A percentile compares a stretch with the other conserved stretches of the same genome.
Evolutionary conservation across 2,888 invertebrate species (phyloP).

Genomic region (Bedellia somnulentella): DNA sequence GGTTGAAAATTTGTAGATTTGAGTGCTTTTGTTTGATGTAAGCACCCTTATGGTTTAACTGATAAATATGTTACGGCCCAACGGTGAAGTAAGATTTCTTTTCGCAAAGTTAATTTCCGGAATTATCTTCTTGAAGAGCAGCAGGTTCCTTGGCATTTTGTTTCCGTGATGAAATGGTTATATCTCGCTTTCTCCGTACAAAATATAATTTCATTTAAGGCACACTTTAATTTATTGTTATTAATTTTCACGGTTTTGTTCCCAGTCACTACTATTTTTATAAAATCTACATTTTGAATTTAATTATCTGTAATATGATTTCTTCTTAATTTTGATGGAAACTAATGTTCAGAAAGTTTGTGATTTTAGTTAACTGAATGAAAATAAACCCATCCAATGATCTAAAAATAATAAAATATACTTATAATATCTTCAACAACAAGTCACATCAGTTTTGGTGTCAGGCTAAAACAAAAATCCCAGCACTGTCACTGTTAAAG

Average conservation of each 20-base stretch:
- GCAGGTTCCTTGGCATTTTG: slow-evolving; percentile 57
- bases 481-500: slow-evolving; percentile 21
- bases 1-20: slow-evolving; percentile 20
- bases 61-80: slow-evolving; percentile 46
- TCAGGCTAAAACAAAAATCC: slow-evolving; percentile 16
- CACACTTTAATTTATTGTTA: slow-evolving; percentile 36
- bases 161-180: slow-evolving; percentile 37
- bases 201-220: slow-evolving; percentile 37
- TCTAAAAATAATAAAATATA: too few species aligned
- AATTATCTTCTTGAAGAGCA: slow-evolving; percentile 53
- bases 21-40: slow-evolving; percentile 8
- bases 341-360: too few species aligned
- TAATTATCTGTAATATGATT: too few species aligned
- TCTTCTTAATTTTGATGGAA: too few species aligned
- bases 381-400: too few species aligned
- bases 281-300: too few species aligned
- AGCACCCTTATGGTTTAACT: slow-evolving; percentile 36
- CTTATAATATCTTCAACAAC: too few species aligned
- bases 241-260: slow-evolving; percentile 36
- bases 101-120: slow-evolving; percentile 51
- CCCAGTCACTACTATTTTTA: slow-evolving; percentile 21
- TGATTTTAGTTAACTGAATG: slow-evolving; percentile 44
- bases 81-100: slow-evolving; percentile 46
- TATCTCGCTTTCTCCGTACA: slow-evolving; percentile 30
- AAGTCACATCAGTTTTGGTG: too few species aligned